A percentile compares a stretch with the other conserved stretches of the same genome.
Evolutionary conservation across 2,888 invertebrate species (phyloP).

Genomic region (Monochamus alternatus): DNA sequence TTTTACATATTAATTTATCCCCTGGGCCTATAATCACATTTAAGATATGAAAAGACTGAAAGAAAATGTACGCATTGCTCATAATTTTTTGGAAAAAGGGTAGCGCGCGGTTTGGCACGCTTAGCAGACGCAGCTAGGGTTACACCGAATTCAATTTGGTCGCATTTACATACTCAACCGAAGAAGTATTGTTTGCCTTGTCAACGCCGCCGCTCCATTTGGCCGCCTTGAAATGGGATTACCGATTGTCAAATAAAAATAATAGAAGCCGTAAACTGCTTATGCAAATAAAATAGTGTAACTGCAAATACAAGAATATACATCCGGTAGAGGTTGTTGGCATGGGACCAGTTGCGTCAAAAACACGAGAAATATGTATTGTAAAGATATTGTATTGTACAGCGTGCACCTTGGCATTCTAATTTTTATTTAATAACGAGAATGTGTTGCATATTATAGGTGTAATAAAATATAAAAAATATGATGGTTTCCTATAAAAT

Average conservation of each 20-base stretch:
- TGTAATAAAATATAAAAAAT: no score
- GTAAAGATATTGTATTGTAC: no score
- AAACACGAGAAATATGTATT: no score
- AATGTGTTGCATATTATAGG: no score
- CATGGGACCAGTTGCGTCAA: no score
- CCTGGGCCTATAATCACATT: background rate
- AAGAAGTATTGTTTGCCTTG: background rate
- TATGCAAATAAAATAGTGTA: background rate
- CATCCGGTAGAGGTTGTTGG: background rate
- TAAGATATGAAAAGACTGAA: background rate
- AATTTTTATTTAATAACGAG: no score
- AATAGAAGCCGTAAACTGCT: background rate
- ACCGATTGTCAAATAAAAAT: background rate
- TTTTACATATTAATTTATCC: background rate
- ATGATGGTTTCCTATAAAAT: no score
- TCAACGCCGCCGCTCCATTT: background rate
- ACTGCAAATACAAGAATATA: background rate
- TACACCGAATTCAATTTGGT: background rate
- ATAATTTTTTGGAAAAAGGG: background rate
- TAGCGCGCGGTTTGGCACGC: background rate
- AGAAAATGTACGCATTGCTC: background rate
- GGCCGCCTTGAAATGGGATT: conserved; percentile 1
- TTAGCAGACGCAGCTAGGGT: background rate
- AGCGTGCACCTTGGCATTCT: no score
- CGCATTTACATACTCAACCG: background rate